phyloP scores from a whole-genome alignment of 2,797 vertebrate genomes.

The Pseudochirops corinnae region DNA sequence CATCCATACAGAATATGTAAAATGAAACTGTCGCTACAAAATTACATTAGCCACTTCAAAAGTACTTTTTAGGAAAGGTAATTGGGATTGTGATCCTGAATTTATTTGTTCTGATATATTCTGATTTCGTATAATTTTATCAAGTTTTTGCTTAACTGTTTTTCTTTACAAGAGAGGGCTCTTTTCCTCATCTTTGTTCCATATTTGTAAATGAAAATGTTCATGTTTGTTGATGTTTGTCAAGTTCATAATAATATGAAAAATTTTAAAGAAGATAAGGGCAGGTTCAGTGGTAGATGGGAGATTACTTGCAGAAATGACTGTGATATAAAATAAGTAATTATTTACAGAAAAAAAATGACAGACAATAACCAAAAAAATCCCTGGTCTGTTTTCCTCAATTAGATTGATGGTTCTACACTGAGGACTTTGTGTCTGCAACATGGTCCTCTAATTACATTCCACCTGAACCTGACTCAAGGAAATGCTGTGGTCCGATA shows the following conservation, averaged over 20 bases:
- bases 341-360: not conserved
- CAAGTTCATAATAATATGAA: not conserved
- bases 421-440: slow-evolving; percentile 98
- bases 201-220: not conserved
- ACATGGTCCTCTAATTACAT: slow-evolving; percentile 97
- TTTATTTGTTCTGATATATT: not conserved
- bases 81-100: not conserved
- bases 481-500: slow-evolving; percentile 99
- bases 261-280: not conserved
- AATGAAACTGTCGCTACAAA: not conserved
- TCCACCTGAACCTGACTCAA: slow-evolving; percentile 99
- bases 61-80: not conserved
- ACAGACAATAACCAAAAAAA: not conserved
- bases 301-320: not conserved
- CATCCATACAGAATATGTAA: not conserved
- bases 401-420: slow-evolving; percentile 96
- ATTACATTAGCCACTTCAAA: not conserved
- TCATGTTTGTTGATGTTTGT: not conserved
- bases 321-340: not conserved
- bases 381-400: slow-evolving; percentile 33
- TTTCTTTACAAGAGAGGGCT: not conserved
- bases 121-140: rapidly evolving
- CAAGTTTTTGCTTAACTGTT: not conserved
- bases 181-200: not conserved
- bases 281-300: not conserved